These are phyloP conservation scores for Apodemus speciosus DNA, from an alignment of 2,113 vertebrate genomes.

Conservation along the genomic window DNA sequence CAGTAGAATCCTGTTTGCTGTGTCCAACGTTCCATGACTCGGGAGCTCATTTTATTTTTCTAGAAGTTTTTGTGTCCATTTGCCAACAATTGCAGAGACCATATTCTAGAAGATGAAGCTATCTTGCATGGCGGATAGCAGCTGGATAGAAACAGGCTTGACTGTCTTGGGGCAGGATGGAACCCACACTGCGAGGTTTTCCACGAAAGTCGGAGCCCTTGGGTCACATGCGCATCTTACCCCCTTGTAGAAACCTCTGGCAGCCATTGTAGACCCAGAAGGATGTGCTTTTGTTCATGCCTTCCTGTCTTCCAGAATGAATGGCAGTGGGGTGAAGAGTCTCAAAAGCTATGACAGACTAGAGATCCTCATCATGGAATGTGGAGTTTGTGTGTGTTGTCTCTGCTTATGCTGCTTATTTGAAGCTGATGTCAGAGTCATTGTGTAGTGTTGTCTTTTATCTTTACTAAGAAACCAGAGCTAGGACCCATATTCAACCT, in stretches of 20 bases:
- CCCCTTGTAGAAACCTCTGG: constrained; percentile 50
- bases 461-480: constrained; percentile 51
- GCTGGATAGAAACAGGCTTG: constrained; percentile 44
- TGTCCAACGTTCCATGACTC: constrained; percentile 24
- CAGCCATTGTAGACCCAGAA: constrained; percentile 15
- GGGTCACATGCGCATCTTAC: not conserved
- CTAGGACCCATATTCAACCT: constrained; percentile 1
- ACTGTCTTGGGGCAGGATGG: not conserved
- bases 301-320: constrained; percentile 7
- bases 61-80: constrained; percentile 42
- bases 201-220: not conserved
- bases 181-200: constrained; percentile 36
- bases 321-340: not conserved
- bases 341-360: not conserved
- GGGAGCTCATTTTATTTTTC: constrained; percentile 4
- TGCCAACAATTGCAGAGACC: constrained; percentile 40
- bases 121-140: constrained; percentile 1
- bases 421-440: constrained; percentile 48
- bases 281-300: not conserved
- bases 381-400: not conserved
- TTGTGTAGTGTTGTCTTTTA: not conserved
- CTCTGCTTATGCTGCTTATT: not conserved
- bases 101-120: constrained; percentile 58
- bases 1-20: constrained; percentile 30
- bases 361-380: not conserved